Evolutionary conservation across 2,797 vertebrate genomes (phyloP).

Genomic region (Martes flavigula): DNA sequence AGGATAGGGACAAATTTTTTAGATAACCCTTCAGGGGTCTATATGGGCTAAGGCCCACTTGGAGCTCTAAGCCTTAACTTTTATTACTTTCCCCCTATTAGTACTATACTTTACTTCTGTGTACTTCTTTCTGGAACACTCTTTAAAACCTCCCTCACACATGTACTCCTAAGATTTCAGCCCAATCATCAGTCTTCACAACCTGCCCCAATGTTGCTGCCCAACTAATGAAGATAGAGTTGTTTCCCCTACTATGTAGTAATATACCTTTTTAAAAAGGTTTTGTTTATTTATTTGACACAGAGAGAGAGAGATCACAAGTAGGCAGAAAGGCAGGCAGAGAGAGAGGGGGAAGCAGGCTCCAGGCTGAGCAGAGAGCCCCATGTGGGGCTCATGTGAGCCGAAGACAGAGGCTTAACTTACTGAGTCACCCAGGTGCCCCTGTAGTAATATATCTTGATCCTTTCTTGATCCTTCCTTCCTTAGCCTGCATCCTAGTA

Average conservation of each 20-base stretch:
- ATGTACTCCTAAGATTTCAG: conserved; percentile 15
- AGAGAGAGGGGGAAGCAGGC: too few species aligned
- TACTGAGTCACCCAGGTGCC: too few species aligned
- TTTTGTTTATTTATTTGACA: too few species aligned
- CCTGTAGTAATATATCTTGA: neutral
- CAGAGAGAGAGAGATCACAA: too few species aligned
- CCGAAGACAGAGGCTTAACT: too few species aligned
- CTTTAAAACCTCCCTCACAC: neutral
- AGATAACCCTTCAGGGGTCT: neutral
- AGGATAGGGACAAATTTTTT: neutral
- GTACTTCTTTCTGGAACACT: neutral
- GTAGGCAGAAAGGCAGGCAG: too few species aligned
- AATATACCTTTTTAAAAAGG: neutral
- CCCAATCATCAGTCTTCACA: neutral
- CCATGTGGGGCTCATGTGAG: too few species aligned
- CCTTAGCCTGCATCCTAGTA: neutral
- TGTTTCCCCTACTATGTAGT: neutral
- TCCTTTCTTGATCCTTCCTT: neutral
- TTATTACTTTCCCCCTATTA: neutral
- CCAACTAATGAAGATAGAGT: neutral
- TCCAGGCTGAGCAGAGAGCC: too few species aligned
- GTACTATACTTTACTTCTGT: neutral
- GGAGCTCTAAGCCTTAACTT: conserved; percentile 7
- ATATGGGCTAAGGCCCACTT: neutral
- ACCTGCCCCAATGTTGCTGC: neutral